Evolutionary conservation across 2,797 vertebrate species (phyloP), one percentile per base, ranked within the genome.

Genomic region (Salarias fasciatus): DNA sequence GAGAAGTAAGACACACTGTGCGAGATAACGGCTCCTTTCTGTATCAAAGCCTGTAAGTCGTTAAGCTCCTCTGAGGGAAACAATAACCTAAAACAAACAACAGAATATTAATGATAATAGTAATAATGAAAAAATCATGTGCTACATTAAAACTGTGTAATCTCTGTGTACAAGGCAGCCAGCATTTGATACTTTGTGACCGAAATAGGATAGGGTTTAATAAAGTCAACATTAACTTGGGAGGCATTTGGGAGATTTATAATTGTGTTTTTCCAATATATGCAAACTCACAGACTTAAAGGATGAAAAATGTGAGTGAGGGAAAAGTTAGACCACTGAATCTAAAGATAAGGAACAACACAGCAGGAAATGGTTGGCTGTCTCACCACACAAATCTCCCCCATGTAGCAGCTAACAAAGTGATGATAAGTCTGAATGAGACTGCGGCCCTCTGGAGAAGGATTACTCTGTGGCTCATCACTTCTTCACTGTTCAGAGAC

Each of bases 371-470:
- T 13, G 12, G 13, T 40, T 8, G 54, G 29, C 72, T 76, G 61
- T 83, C 59, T 75, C 40, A 63, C 59, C 53, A 61, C 75, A 68
- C 64, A 64, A 81, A 61, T 62, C 57, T 74, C 65, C 67, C 53
- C 59, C 53, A 64, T 5, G 43, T 42, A 56, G 69, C 42, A 50
- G 63, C 66, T 80, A 80, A 85, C 76, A 76, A 83, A 82, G 80
- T 78, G 79, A 68, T 85, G 88, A 87, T 69, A 60, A 72, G 72
- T 79, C 65, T 74, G 75, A 84, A 71, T 62, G 72, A 81, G 75
- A 61, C 65, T 46, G 62, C 28, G 36, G 65, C 67, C 43, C 63
- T 77, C 70, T 43, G 47, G 80, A 80, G 72, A 75, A 73, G 48
- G 62, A 84, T 87, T 81, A 72, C 57, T 74, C 46, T 62, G 61